These are phyloP conservation scores for Mastomys natalensis DNA, from an alignment of 2,113 vertebrate species.

Conservation along the genomic window DNA sequence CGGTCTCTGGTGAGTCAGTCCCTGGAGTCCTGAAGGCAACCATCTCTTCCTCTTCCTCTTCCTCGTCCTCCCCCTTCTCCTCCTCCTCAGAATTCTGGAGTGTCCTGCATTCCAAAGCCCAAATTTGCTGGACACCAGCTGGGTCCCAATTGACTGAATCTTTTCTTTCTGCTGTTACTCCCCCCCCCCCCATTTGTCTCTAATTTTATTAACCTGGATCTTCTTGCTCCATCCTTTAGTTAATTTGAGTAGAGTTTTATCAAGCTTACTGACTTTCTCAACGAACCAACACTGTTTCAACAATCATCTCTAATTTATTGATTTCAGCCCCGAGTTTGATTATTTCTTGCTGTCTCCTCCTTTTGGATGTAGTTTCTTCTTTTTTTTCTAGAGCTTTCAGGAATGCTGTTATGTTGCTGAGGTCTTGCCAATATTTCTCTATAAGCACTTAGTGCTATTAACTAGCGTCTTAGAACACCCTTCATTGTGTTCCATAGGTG, in stretches of 20 bases:
- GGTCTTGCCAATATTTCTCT: background rate
- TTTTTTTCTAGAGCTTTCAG: background rate
- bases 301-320: background rate
- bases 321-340: background rate
- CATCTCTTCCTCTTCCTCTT: background rate
- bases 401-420: background rate
- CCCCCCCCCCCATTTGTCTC: rapidly evolving
- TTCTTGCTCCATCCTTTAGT: background rate
- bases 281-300: background rate
- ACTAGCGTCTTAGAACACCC: background rate
- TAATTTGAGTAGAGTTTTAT: background rate
- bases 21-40: background rate
- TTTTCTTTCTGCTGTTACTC: background rate
- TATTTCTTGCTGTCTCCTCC: background rate
- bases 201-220: background rate
- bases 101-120: background rate
- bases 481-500: background rate
- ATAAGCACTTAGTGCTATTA: background rate
- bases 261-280: background rate
- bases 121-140: background rate
- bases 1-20: background rate
- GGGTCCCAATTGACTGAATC: background rate
- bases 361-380: background rate
- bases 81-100: no score
- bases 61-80: background rate